A percentile compares a stretch with the other conserved stretches of the same genome.
phyloP scores from a whole-genome alignment of 2,888 invertebrate genomes.

The Galerucella pusilla region DNA sequence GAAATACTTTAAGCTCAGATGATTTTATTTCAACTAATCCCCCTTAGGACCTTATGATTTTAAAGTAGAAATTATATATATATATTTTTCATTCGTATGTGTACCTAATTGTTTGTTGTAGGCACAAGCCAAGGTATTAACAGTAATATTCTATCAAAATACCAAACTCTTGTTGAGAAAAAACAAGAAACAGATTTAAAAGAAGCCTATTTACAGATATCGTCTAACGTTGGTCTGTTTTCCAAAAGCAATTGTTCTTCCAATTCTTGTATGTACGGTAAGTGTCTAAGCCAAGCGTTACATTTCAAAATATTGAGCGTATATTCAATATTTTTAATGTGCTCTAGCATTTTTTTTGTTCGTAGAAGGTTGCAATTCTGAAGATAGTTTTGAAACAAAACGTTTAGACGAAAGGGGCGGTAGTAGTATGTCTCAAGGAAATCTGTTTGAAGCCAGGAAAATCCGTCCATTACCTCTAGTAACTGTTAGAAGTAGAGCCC shows the following conservation, averaged over 20 bases:
- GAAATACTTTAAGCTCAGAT: too few relatives aligned
- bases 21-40: too few relatives aligned
- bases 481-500: slow-evolving; percentile 57
- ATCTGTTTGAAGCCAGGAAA: slow-evolving; percentile 48
- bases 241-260: slow-evolving; percentile 52
- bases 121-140: slow-evolving; percentile 9
- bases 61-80: neutral
- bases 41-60: too few relatives aligned
- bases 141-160: slow-evolving; percentile 12
- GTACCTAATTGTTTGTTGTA: neutral
- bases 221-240: slow-evolving; percentile 56
- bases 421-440: neutral
- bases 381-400: slow-evolving; percentile 29
- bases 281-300: slow-evolving; percentile 17
- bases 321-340: neutral
- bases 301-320: neutral
- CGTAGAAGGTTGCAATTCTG: slow-evolving; percentile 42
- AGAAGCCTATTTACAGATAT: slow-evolving; percentile 48
- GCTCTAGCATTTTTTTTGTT: slow-evolving; percentile 3
- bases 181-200: slow-evolving; percentile 16
- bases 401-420: neutral
- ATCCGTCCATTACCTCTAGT: slow-evolving; percentile 57
- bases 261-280: slow-evolving; percentile 50
- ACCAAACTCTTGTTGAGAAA: slow-evolving; percentile 5
- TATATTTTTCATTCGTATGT: neutral